Evolutionary conservation across 1,140 invertebrate species (phyloP), one percentile per base, ranked within the genome.

Genomic region (Chrysoperla carnea): DNA sequence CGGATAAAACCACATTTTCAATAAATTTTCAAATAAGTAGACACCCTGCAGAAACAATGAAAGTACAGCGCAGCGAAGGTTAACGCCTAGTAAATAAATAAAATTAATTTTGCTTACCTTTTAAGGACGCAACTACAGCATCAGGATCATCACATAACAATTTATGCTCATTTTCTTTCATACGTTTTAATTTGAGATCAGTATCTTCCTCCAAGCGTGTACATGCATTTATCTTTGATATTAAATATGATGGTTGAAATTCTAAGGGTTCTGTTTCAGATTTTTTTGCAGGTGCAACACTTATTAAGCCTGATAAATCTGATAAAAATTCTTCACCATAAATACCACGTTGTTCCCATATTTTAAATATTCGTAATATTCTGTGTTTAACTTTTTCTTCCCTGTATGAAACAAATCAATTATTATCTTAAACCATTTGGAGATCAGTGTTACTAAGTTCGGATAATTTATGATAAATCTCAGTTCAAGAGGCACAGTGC

Each of bases 331-430:
- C 81, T 54, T 85, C 77, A 57, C 81, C 81, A 60, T 92, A 94
- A 6, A 94, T 78, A 46, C 74, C 76, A 53, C 91, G 66, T 54
- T 94, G 84, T 60, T 88, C 81, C 91, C 91, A 95, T 41, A 95
- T 93, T 54, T 85, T 89, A 56, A 94, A 88, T 45, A 95, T 88
- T 42, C 90, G 68, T 43, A 85, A 61, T 42, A 94, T 82, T 57
- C 85, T 81, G 46, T 80, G 69, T 52, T 82, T 78, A 6, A 94
- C 85, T 60, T 85, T 84, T 37, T 88, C 81, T 65, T 93, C 88
- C 50, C 87, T 84, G n/a, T n/a, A n/a, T n/a, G n/a, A 55, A 42
- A 66, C 64, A 46, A 17, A 39, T 40, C 14, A 37, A 17, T n/a
- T 39, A 47, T 11, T 29, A 31, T 15, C 4, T 37, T 15, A 36